Evolutionary conservation across 2,888 invertebrate species (phyloP).

Genomic region (Caenorhabditis panamensis): DNA sequence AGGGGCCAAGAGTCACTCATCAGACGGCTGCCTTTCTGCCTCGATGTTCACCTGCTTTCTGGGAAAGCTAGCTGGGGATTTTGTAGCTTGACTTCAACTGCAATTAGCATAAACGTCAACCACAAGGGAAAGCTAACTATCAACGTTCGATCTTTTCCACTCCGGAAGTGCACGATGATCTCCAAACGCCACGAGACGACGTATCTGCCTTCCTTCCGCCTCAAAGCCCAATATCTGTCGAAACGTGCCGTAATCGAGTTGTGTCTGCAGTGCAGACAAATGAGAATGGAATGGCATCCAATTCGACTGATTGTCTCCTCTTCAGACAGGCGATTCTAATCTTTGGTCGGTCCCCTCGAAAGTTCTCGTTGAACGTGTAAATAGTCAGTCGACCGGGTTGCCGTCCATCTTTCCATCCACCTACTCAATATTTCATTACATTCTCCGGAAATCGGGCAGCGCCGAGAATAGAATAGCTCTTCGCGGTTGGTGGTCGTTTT

Average conservation of each 20-base stretch:
- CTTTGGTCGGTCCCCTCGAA: conserved; percentile 2
- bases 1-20: background rate
- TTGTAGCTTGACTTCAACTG: background rate
- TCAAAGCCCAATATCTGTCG: background rate
- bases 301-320: background rate
- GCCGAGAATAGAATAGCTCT: background rate
- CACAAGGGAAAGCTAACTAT: background rate
- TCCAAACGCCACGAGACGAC: background rate
- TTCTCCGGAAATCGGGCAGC: background rate
- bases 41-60: conserved; percentile 3
- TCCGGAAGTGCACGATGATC: background rate
- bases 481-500: background rate
- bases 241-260: conserved; percentile 9
- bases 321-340: background rate
- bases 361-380: conserved; percentile 12
- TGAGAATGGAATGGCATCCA: background rate
- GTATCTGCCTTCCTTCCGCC: background rate
- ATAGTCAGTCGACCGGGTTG: background rate
- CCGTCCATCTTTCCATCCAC: conserved; percentile 1
- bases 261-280: background rate
- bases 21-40: background rate
- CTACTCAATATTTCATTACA: conserved; percentile 18
- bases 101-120: background rate
- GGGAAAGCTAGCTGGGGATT: background rate
- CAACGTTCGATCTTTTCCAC: conserved; percentile 1